Evolutionary conservation across 2,113 vertebrate species (phyloP).

Genomic region (Aphelocoma coerulescens): DNA sequence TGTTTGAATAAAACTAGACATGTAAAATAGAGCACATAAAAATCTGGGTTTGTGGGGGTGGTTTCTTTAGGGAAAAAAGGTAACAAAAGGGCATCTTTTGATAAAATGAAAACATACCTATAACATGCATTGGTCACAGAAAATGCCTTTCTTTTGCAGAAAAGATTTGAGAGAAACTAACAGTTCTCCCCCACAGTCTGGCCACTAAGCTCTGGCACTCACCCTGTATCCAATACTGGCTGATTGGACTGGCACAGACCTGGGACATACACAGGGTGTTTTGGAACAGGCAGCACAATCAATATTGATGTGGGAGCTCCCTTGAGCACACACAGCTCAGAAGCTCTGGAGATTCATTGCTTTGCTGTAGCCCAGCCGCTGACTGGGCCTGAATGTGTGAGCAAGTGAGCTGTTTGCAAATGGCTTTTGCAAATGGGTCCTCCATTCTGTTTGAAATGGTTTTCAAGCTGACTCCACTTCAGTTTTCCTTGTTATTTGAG

Average conservation of each 20-base stretch:
- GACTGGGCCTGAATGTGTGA: background rate
- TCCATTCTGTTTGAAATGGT: background rate
- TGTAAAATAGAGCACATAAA: background rate
- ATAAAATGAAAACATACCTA: background rate
- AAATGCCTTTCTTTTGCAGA: background rate
- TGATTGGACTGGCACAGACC: background rate
- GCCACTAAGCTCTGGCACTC: background rate
- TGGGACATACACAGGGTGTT: background rate
- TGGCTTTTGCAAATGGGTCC: background rate
- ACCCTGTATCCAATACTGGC: rapidly evolving
- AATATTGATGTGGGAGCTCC: background rate
- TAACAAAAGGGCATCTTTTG: background rate
- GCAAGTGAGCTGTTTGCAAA: background rate
- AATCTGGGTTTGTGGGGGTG: background rate
- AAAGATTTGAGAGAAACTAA: background rate
- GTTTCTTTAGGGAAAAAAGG: rapidly evolving
- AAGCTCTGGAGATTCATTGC: background rate
- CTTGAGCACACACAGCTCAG: background rate
- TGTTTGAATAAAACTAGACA: background rate
- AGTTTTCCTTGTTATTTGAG: background rate
- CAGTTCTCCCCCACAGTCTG: background rate
- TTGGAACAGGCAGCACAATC: background rate
- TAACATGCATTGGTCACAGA: background rate
- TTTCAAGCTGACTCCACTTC: background rate
- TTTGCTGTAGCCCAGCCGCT: background rate